Base-by-base conservation (phyloP, 2,888 invertebrate genomes). In the Rhagonycha fulva region DNA sequence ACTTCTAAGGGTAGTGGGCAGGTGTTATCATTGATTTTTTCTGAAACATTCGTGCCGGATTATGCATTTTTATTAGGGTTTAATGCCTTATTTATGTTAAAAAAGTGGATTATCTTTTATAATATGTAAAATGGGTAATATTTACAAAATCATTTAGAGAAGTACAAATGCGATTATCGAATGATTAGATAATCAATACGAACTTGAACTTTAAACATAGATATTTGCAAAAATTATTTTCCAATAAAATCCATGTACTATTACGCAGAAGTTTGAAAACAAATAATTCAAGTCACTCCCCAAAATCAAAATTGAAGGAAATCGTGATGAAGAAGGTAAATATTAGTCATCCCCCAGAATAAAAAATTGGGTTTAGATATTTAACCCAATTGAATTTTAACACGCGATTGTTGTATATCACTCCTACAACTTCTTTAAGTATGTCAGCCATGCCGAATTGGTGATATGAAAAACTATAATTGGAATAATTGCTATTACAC, bases 381-480 rank as follows among this genome's bases (percentile, higher is more conserved):
- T 60, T 23, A 32, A 32, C 69, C 47, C 47, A 24, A 60, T 14
- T 69, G 60, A 62, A 62, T 62, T 62, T 70, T 19, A 62, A 62
- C 70, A 70, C 70, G 70, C 70, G 70, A 70, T 70, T 70, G 70
- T 62, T 14, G 14, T 70, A n/a, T 47, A 47, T 47, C 32, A 47
- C 32, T 47, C 32, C 32, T 47, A 47, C 32, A 47, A 47, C 32
- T 47, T 47, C n/a, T 47, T 47, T 47, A 47, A 47, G 32, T 47
- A 47, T 47, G 32, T 47, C 32, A 47, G 32, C 32, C 32, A 47
- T 32, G 32, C 32, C 12, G 32, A 32, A 32, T 32, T 32, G 4
- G 12, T 2, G 12, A 32, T 32, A 32, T 5, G 32, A 47, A 47
- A 47, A 47, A 47, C 11, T 2, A 4, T n/a, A 47, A 12, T 32